Evolutionary conservation across 2,888 invertebrate genomes (phyloP), one percentile per base, ranked within the genome.

Genomic region (Morinoia aosen): DNA sequence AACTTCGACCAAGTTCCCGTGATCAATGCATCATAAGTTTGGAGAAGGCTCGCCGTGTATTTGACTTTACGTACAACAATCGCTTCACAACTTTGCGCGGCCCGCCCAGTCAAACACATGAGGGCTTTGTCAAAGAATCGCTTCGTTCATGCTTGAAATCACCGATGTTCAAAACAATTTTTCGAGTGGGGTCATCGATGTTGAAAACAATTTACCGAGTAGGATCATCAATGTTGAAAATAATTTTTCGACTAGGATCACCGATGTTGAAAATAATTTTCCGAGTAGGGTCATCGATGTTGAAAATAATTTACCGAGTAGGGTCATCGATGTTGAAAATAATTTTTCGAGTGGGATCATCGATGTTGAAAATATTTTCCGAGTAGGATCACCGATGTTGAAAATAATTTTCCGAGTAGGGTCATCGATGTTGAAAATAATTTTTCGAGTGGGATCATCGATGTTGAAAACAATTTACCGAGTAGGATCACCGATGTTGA

Each of bases 21-120:
- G 93, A 93, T 93, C 90, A 90, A 90, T 90, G 90, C 25, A 90
- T 90, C 90, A 90, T 40, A 90, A 90, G 90, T 90, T 90, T 48
- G 40, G 90, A 14, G 40, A 90, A 39, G 90, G 90, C 19, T 48
- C 40, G 90, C 90, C 90, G 25, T 76, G 76, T 76, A 76, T 61
- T 61, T 61, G 61, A 61, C 76, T 76, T 76, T 76, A 76, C 76
- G 76, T 33, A 76, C 76, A 76, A 76, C 76, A 76, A 76, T 76
- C 33, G 19, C 76, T 33, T 19, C 76, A 33, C 16, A 76, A 8
- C 25, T 33, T 33, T 16, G 25, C 25, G 33, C 0, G 33, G 25
- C 19, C 76, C 25, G 25, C 61, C 33, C 25, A 33, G 76, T 76
- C 76, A 12, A 76, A 0, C 76, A 76, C 76, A 76, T 33, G 33